phyloP scores from a whole-genome alignment of 2,888 invertebrate genomes.

The Parnassius glacialis region DNA sequence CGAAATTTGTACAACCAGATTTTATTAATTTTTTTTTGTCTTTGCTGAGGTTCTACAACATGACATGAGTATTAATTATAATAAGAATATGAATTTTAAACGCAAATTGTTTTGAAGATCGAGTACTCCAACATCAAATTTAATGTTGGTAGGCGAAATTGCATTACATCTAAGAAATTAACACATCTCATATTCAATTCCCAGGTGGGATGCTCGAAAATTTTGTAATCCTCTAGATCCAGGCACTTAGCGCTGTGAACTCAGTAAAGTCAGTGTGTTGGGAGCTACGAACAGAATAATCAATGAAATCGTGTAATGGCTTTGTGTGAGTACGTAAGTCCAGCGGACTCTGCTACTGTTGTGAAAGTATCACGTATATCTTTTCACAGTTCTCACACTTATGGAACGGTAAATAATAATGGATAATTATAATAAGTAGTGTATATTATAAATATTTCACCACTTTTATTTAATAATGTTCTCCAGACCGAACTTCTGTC shows the following conservation, averaged over 20 bases:
- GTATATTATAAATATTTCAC: too few relatives aligned
- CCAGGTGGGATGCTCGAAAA: constrained; percentile 7
- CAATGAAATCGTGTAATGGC: constrained; percentile 23
- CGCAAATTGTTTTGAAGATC: too few relatives aligned
- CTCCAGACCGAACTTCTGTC: too few relatives aligned
- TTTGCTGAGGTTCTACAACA: too few relatives aligned
- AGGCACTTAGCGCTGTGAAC: constrained; percentile 9
- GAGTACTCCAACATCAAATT: not conserved
- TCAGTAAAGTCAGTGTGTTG: constrained; percentile 17
- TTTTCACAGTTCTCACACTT: constrained; percentile 1
- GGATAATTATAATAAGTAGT: too few relatives aligned
- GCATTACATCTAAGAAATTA: not conserved
- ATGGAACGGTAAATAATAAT: not conserved
- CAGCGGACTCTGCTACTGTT: constrained; percentile 10
- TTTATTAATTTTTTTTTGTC: too few relatives aligned
- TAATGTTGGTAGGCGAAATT: not conserved
- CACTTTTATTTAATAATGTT: too few relatives aligned
- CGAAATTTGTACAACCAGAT: too few relatives aligned
- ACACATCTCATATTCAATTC: constrained; percentile 6
- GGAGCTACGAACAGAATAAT: constrained; percentile 14
- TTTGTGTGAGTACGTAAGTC: constrained; percentile 21
- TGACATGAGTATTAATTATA: too few relatives aligned
- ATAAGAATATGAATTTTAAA: too few relatives aligned
- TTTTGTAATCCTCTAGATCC: constrained; percentile 21
- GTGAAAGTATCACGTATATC: constrained; percentile 2